These are phyloP conservation scores for Eulacestoma nigropectus DNA, from an alignment of 2,113 vertebrate genomes.

Conservation along the genomic window DNA sequence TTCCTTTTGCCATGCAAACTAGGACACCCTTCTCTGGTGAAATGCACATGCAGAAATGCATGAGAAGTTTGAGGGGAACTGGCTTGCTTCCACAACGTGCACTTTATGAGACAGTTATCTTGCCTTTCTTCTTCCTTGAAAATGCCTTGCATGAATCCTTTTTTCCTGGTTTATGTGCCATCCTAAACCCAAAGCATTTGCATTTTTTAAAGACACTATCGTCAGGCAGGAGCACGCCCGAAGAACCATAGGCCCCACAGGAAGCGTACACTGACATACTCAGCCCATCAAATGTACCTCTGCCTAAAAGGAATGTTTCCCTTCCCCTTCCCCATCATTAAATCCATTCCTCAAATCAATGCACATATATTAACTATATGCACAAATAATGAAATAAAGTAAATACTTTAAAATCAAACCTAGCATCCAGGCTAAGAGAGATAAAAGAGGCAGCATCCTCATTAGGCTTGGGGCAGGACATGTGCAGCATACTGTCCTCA, in stretches of 20 bases:
- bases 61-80: background rate
- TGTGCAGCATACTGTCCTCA: rapidly evolving
- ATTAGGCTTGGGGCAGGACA: background rate
- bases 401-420: background rate
- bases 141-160: background rate
- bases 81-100: background rate
- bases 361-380: background rate
- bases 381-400: background rate
- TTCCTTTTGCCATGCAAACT: background rate
- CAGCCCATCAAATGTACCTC: background rate
- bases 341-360: background rate
- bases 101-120: background rate
- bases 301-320: background rate
- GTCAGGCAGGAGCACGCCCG: background rate
- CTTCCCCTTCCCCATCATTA: background rate
- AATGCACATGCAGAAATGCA: rapidly evolving
- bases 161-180: background rate
- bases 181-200: background rate
- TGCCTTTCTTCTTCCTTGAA: background rate
- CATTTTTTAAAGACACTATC: background rate
- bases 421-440: background rate
- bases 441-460: background rate
- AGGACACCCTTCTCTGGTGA: background rate
- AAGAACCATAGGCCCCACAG: background rate
- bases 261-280: background rate